These are phyloP conservation scores for Recurvirostra avosetta DNA, from an alignment of 2,113 vertebrate genomes.

Conservation along the genomic window DNA sequence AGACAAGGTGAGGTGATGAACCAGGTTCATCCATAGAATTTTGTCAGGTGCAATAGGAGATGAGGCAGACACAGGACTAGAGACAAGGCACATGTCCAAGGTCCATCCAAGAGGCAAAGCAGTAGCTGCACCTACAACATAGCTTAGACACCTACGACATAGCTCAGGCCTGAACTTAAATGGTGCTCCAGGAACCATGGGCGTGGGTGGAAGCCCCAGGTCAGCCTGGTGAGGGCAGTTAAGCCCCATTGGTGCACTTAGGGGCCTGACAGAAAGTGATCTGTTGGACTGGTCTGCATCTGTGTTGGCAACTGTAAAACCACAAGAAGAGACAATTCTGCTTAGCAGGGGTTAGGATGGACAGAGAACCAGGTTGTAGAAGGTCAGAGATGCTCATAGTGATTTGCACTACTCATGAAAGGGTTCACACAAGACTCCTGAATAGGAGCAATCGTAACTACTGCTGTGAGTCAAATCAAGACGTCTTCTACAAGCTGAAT, in stretches of 20 bases:
- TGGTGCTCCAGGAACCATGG: not conserved
- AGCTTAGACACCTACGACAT: not conserved
- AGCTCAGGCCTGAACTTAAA: not conserved
- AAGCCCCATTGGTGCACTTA: not conserved
- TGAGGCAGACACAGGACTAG: not conserved
- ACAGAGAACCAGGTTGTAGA: not conserved
- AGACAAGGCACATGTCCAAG: not conserved
- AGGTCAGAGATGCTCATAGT: not conserved
- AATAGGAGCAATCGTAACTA: not conserved
- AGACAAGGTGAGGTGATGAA: not conserved
- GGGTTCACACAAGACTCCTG: not conserved
- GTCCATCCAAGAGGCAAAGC: not conserved
- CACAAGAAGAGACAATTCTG: not conserved
- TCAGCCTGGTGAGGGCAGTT: not conserved
- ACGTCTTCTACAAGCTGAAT: not conserved
- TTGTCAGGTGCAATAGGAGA: not conserved
- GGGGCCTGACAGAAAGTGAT: not conserved
- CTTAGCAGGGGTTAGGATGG: not conserved
- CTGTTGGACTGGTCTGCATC: not conserved
- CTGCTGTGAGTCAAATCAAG: not conserved
- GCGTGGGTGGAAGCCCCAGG: not conserved
- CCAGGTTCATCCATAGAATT: not conserved
- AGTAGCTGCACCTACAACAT: not conserved
- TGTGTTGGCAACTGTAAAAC: not conserved
- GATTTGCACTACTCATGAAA: not conserved